A percentile compares a stretch with the other conserved stretches of the same genome.
These are phyloP conservation scores for Drosophila sucinea DNA, from an alignment of 1,140 invertebrate species.

Conservation along the genomic window DNA sequence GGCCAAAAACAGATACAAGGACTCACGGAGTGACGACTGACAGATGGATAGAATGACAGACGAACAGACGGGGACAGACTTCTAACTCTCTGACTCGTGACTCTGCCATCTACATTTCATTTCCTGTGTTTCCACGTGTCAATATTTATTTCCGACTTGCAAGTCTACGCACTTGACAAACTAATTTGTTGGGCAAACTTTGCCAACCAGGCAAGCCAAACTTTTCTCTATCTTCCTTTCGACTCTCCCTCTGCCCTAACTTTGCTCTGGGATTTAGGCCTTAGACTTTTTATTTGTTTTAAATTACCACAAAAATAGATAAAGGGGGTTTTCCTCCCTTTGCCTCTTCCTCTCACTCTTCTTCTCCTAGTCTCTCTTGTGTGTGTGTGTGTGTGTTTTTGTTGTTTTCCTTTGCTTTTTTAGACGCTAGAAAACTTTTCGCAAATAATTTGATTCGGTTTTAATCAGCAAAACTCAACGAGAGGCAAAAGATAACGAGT, in stretches of 20 bases:
- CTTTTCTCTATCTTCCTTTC: constrained; percentile 16
- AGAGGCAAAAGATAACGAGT: constrained; percentile 21
- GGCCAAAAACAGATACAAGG: background rate
- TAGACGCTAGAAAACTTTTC: constrained; percentile 37
- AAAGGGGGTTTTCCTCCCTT: constrained; percentile 40
- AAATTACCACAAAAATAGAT: constrained; percentile 82
- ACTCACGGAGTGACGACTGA: background rate
- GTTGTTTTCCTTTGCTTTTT: constrained; percentile 42
- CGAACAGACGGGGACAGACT: constrained; percentile 3
- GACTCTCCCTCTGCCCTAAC: background rate
- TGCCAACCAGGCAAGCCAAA: constrained; percentile 30
- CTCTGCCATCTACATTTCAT: constrained; percentile 59
- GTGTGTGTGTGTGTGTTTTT: constrained; percentile 16
- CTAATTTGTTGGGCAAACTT: constrained; percentile 78
- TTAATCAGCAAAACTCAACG: constrained; percentile 65
- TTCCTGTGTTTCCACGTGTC: constrained; percentile 62
- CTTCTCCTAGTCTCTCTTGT: background rate
- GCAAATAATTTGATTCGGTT: constrained; percentile 82
- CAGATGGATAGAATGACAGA: constrained; percentile 3
- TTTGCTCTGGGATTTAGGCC: constrained; percentile 45
- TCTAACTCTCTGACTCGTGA: constrained; percentile 11
- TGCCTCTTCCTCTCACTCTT: constrained; percentile 5
- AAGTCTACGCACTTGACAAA: constrained; percentile 73
- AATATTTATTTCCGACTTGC: constrained; percentile 47
- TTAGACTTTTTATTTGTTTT: constrained; percentile 70